Evolutionary conservation across 2,888 invertebrate genomes (phyloP), one percentile per base, ranked within the genome.

Genomic region (Erebia epiphron): DNA sequence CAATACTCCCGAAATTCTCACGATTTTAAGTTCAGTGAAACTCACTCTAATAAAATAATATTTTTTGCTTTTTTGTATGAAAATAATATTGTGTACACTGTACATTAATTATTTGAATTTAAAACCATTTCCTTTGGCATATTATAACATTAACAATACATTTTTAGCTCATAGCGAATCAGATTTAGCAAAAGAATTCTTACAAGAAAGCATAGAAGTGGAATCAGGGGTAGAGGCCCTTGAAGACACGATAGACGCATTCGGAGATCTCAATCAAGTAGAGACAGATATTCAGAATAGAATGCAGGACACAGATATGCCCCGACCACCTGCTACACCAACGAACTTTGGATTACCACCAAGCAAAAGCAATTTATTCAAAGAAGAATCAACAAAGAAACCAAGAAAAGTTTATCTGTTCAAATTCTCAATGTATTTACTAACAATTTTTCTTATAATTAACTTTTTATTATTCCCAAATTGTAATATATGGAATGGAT

Each of bases 201-300:
- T 83, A 3, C 83, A 81, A 72, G 90, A 91, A 68, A 83, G 83
- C 67, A 71, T 90, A 79, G 94, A 93, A 72, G 93, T 94, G 0
- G 94, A 94, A 80, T 94, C 94, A 0, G 94, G 94, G 7, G 82
- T 94, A 16, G 94, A 94, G 77, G 94, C 94, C 0, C 77, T 92
- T 18, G 94, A 94, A 81, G 94, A 94, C 57, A 86, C 81, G 11
- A 81, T 91, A 67, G 92, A 92, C 52, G 87, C 82, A 0, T 88
- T 87, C 54, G 86, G 85, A 1, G 87, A 85, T 62, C 80, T 85
- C n/a, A 82, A 79, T 18, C 81, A 82, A 26, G n/a, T 77, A 8
- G 79, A 84, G 43, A 75, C 75, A 3, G 78, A 79, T 7, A 67
- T 73, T 14, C 75, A 77, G 1, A 78, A 72, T 10, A 81, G 75